Percentiles rank a stretch among this genome's conserved stretches.
These are phyloP conservation scores for Toxotes jaculatrix DNA, from an alignment of 2,113 vertebrate genomes.

Conservation along the genomic window DNA sequence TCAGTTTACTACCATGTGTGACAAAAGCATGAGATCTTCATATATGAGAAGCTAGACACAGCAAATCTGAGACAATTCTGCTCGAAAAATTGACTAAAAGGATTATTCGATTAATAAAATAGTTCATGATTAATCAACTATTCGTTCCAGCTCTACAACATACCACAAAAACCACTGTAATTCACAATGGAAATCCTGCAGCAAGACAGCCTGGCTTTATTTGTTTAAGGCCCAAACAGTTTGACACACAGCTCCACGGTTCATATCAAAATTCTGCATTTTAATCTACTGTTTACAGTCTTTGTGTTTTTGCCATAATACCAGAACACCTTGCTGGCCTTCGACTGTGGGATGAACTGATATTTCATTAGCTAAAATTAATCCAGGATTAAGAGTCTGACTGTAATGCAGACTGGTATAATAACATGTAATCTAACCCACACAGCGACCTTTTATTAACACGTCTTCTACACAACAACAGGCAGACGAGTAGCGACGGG, in stretches of 20 bases:
- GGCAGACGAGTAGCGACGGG: conserved; percentile 5
- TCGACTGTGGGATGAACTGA: background rate
- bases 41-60: background rate
- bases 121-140: background rate
- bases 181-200: background rate
- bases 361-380: background rate
- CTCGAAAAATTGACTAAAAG: too few species aligned
- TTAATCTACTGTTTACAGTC: background rate
- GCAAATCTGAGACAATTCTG: background rate
- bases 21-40: background rate
- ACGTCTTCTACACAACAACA: background rate
- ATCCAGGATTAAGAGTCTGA: background rate
- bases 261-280: background rate
- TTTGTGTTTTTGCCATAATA: background rate
- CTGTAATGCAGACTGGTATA: background rate
- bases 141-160: background rate
- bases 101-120: background rate
- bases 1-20: background rate
- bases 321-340: conserved; percentile 28
- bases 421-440: conserved; percentile 4
- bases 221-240: background rate
- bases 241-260: fast-evolving
- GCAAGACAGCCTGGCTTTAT: too few species aligned
- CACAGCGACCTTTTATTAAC: conserved; percentile 9
- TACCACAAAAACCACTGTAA: background rate